Percentiles rank a stretch among this genome's conserved stretches.
Evolutionary conservation across 2,113 vertebrate species (phyloP).

Genomic region (Maccullochella peelii): DNA sequence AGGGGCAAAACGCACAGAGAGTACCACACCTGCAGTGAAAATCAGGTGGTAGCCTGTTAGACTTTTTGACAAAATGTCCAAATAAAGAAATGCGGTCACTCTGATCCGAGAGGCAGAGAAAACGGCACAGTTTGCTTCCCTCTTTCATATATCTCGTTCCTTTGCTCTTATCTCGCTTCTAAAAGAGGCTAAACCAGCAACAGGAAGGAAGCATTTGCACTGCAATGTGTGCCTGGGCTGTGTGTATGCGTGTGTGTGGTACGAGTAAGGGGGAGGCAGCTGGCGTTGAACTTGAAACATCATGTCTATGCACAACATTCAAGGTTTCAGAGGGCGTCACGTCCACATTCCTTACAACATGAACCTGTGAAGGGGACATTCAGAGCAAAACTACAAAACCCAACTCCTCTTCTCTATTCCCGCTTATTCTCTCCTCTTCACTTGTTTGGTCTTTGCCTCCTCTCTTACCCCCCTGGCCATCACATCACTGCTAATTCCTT

Average conservation of each 20-base stretch:
- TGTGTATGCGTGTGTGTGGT: constrained; percentile 24
- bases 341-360: constrained; percentile 51
- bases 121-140: constrained; percentile 13
- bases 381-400: constrained; percentile 22
- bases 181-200: constrained; percentile 78
- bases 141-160: constrained; percentile 45
- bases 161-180: constrained; percentile 78
- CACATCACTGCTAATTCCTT: constrained; percentile 14
- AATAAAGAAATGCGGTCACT: constrained; percentile 6
- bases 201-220: constrained; percentile 83
- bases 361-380: constrained; percentile 26
- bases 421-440: background rate
- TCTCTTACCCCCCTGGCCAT: constrained; percentile 7
- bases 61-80: background rate
- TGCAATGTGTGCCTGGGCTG: constrained; percentile 55
- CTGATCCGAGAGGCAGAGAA: constrained; percentile 1
- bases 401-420: constrained; percentile 19
- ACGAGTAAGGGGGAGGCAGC: constrained; percentile 35
- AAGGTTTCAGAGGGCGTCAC: constrained; percentile 51
- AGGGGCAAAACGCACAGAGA: constrained; percentile 5
- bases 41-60: background rate
- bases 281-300: constrained; percentile 57
- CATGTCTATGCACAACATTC: constrained; percentile 60
- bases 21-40: constrained; percentile 24
- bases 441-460: constrained; percentile 39